Conservation (phyloP, 2,113 vertebrate species). For the Telmatochromis brachygnathus region DNA sequence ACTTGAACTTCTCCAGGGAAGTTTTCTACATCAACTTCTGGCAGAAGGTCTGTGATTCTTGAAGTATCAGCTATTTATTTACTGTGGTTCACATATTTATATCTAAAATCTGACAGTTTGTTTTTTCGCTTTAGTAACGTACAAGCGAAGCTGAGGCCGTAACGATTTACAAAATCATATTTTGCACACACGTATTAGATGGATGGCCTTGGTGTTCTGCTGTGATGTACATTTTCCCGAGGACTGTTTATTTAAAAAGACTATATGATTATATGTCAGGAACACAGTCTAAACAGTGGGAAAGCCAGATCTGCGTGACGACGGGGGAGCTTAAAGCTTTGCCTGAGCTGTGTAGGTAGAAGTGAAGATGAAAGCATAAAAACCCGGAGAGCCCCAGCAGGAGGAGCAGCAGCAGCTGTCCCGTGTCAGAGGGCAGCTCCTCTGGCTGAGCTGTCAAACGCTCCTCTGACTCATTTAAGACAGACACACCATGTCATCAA, state of each 20-base stretch:
- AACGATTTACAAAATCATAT: not conserved
- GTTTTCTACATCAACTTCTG: constrained; percentile 99
- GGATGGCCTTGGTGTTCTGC: not conserved
- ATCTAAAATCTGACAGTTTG: not conserved
- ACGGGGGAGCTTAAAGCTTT: not conserved
- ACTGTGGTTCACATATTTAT: not conserved
- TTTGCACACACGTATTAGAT: not conserved
- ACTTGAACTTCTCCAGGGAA: constrained; percentile 92
- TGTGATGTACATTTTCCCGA: not conserved
- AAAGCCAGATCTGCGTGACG: not conserved
- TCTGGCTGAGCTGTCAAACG: constrained; percentile 21
- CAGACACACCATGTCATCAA: constrained; percentile 10
- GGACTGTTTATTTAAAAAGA: not conserved
- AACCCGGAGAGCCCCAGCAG: not conserved
- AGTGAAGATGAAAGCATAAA: not conserved
- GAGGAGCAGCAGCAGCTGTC: constrained; percentile 47
- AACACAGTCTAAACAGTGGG: constrained; percentile 24
- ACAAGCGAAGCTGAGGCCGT: not conserved
- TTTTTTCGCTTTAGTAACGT: not conserved
- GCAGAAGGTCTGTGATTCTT: constrained; percentile 84
- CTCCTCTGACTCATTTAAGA: constrained; percentile 14
- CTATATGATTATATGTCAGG: not conserved
- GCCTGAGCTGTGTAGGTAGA: not conserved
- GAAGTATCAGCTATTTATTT: constrained; percentile 19
- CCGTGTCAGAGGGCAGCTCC: constrained; percentile 5